phyloP scores from a whole-genome alignment of 1,140 invertebrate genomes.

The Meloidogyne exigua region DNA sequence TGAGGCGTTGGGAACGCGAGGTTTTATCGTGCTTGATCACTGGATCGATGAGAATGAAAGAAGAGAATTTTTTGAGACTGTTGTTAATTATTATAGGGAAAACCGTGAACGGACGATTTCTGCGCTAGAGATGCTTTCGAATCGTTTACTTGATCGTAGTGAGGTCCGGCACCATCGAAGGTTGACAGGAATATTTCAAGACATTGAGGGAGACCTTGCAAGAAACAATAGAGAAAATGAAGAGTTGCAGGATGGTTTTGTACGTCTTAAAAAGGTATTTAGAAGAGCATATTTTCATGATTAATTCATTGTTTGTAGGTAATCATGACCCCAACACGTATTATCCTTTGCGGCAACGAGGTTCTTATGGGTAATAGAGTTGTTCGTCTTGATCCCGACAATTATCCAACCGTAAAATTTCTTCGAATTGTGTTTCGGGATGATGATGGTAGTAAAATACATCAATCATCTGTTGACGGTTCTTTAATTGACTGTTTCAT shows the following conservation, averaged over 20 bases:
- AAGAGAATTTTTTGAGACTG: neutral
- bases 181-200: constrained; percentile 17
- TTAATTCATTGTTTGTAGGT: constrained; percentile 35
- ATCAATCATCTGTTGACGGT: neutral
- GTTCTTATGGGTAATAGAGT: constrained; percentile 49
- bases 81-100: neutral
- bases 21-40: constrained; percentile 17
- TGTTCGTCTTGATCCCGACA: constrained; percentile 31
- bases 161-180: neutral
- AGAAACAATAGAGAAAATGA: neutral
- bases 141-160: constrained; percentile 12
- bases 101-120: neutral
- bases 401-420: constrained; percentile 36
- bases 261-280: constrained; percentile 17
- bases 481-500: constrained; percentile 31
- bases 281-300: neutral
- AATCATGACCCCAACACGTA: constrained; percentile 41
- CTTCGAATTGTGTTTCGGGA: constrained; percentile 41
- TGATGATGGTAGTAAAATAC: constrained; percentile 33
- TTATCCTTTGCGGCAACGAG: constrained; percentile 33
- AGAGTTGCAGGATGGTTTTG: constrained; percentile 16
- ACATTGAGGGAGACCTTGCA: neutral
- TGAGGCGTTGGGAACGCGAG: constrained; percentile 20
- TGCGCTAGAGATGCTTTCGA: constrained; percentile 22
- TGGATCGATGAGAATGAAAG: constrained; percentile 8